A percentile compares a stretch with the other conserved stretches of the same genome.
Conservation (phyloP, 2,888 invertebrate species). For the Plebejus melissa region DNA sequence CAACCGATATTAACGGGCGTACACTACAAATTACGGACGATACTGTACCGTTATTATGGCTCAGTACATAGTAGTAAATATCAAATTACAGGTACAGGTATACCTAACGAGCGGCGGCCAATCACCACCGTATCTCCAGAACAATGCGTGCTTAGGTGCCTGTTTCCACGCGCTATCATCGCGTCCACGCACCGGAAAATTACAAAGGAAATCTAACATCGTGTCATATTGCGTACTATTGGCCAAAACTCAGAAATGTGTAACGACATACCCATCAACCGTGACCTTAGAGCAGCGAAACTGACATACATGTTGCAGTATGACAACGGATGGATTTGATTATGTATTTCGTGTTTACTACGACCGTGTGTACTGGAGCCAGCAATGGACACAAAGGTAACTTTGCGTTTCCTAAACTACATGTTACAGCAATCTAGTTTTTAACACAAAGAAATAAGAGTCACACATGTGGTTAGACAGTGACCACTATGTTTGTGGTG, state of each 20-base stretch:
- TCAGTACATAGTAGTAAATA: conserved; percentile 9
- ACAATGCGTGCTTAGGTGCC: conserved; percentile 51
- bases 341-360: conserved; percentile 37
- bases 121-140: conserved; percentile 37
- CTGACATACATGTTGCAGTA: conserved; percentile 32
- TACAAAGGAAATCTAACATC: conserved; percentile 53
- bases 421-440: conserved; percentile 24
- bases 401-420: conserved; percentile 29
- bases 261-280: conserved; percentile 58
- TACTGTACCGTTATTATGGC: neutral
- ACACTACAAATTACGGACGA: neutral
- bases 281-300: conserved; percentile 42
- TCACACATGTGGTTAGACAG: conserved; percentile 30
- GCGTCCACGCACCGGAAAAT: conserved; percentile 68
- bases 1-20: neutral
- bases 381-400: conserved; percentile 33
- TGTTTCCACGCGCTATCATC: conserved; percentile 61
- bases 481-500: conserved; percentile 41
- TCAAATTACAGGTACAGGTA: conserved; percentile 16
- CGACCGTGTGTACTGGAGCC: conserved; percentile 37
- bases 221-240: conserved; percentile 43
- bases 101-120: conserved; percentile 34
- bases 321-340: conserved; percentile 31
- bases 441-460: conserved; percentile 28
- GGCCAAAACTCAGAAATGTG: conserved; percentile 40